phyloP scores from a whole-genome alignment of 2,888 invertebrate genomes.

The Nebria salina region DNA sequence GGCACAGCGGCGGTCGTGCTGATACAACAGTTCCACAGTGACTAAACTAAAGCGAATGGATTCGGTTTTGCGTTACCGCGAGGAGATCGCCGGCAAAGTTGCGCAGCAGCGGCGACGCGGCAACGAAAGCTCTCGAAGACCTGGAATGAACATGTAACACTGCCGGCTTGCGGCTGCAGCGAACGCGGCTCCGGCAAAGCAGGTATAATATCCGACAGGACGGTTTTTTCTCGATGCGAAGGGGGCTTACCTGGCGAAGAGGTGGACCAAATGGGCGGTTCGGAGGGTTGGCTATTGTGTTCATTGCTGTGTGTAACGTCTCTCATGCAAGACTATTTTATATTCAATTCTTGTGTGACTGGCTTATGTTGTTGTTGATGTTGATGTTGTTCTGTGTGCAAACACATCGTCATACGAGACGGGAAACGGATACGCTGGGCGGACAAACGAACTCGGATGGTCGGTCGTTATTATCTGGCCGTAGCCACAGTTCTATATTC shows the following conservation, averaged over 20 bases:
- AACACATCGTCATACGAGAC: conserved; percentile 37
- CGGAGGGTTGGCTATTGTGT: conserved; percentile 41
- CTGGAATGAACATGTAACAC: conserved; percentile 42
- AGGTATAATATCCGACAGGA: conserved; percentile 28
- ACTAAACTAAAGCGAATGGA: conserved; percentile 5
- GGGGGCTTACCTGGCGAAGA: background rate
- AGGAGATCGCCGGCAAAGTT: background rate
- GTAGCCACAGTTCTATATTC: background rate
- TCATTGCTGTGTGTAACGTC: conserved; percentile 38
- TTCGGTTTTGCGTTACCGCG: background rate
- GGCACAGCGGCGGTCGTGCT: background rate
- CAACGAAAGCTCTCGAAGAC: background rate
- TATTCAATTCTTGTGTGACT: conserved; percentile 37
- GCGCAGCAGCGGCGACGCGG: conserved; percentile 4
- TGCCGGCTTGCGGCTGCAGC: conserved; percentile 27
- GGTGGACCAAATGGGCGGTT: conserved; percentile 35
- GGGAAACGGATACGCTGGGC: conserved; percentile 35
- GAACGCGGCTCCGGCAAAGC: conserved; percentile 13
- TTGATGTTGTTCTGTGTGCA: conserved; percentile 28
- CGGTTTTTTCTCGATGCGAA: conserved; percentile 14
- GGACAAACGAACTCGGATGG: conserved; percentile 25
- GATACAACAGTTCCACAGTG: conserved; percentile 8
- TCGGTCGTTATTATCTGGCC: conserved; percentile 30
- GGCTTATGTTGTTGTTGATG: conserved; percentile 20
- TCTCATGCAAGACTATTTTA: conserved; percentile 33